These are phyloP conservation scores for Aratinga solstitialis DNA, from an alignment of 2,797 vertebrate species.

Conservation along the genomic window DNA sequence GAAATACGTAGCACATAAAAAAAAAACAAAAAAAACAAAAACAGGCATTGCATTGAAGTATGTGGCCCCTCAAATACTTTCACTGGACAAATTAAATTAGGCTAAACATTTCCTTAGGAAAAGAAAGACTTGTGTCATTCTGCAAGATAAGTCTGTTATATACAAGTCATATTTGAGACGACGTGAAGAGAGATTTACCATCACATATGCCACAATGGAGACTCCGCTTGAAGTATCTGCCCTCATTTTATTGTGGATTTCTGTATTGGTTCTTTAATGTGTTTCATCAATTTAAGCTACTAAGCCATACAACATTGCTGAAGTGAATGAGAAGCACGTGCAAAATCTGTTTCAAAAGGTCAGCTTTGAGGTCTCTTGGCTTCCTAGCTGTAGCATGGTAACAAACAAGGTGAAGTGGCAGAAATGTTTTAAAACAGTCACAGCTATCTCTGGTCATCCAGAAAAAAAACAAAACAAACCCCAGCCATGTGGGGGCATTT, in stretches of 20 bases:
- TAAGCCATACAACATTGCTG: not conserved
- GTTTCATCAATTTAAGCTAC: not conserved
- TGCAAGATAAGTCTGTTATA: not conserved
- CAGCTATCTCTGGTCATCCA: not conserved
- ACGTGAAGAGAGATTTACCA: not conserved
- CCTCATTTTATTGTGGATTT: not conserved
- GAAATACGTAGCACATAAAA: not conserved
- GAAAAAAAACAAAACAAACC: not conserved
- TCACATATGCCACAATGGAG: not conserved
- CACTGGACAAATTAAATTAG: not conserved
- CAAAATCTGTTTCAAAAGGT: not conserved
- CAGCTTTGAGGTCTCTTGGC: not conserved
- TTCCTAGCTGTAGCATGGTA: not conserved
- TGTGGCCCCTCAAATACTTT: not conserved
- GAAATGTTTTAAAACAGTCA: not conserved
- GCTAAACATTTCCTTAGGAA: not conserved
- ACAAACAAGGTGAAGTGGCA: not conserved
- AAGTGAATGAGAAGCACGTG: not conserved
- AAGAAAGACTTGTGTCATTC: not conserved
- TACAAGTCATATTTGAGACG: not conserved
- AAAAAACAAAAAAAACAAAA: accelerated
- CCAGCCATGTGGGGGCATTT: not conserved
- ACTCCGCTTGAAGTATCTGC: not conserved
- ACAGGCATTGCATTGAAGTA: not conserved
- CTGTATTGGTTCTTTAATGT: not conserved